phyloP scores from a whole-genome alignment of 2,888 invertebrate genomes.

The Abrostola triplasia region DNA sequence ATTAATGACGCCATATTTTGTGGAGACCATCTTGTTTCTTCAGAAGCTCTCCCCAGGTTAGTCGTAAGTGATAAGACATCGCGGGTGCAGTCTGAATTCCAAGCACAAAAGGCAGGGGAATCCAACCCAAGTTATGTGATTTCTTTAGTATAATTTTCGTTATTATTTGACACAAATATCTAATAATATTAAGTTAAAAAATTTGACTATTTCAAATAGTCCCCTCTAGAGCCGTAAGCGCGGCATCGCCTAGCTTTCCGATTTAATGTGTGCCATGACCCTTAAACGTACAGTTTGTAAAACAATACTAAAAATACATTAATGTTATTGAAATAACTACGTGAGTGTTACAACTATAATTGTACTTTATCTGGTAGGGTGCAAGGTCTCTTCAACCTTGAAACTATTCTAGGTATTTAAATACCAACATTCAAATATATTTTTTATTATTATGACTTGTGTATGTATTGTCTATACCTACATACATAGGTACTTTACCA shows the following conservation, averaged over 20 bases:
- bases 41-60: slow-evolving; percentile 46
- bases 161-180: neutral
- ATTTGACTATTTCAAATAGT: neutral
- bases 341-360: neutral
- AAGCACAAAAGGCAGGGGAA: no score
- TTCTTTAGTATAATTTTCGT: no score
- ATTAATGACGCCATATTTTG: slow-evolving; percentile 78
- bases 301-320: neutral
- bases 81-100: slow-evolving; percentile 1
- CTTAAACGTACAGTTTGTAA: neutral
- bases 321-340: neutral
- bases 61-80: slow-evolving; percentile 23
- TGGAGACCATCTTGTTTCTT: slow-evolving; percentile 71
- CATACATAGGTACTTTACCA: no score
- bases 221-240: no score
- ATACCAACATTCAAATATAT: no score
- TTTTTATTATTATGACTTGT: no score
- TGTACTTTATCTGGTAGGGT: neutral
- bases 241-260: no score
- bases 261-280: no score
- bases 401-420: no score
- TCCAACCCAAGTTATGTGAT: no score
- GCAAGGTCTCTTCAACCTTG: no score
- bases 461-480: no score
- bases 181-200: neutral